phyloP scores from a whole-genome alignment of 1,140 invertebrate genomes.

The Akabosia matsudoensis region DNA sequence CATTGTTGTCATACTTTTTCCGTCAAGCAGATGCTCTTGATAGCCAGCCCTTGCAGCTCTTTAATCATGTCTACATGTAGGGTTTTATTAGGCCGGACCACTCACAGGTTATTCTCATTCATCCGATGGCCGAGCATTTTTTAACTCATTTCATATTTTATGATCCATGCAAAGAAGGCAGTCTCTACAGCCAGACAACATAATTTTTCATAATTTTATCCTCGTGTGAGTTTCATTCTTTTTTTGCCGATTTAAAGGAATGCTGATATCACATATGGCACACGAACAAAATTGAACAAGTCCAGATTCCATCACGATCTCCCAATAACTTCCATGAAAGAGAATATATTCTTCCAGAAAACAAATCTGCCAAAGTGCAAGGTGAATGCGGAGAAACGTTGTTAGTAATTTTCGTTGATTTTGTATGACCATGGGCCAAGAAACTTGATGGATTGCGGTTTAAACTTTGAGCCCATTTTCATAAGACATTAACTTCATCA shows the following conservation, averaged over 20 bases:
- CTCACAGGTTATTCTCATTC: not conserved
- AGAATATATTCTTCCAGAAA: too few relatives aligned
- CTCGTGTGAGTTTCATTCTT: not conserved
- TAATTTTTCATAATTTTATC: conserved; percentile 20
- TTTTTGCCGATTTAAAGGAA: conserved; percentile 13
- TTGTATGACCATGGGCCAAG: too few relatives aligned
- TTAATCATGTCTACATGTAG: not conserved
- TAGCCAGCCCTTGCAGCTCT: not conserved
- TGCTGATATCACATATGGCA: not conserved
- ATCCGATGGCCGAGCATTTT: not conserved
- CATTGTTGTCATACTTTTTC: too few relatives aligned
- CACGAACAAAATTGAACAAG: not conserved
- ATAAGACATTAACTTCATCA: too few relatives aligned
- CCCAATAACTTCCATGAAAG: not conserved
- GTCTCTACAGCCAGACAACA: not conserved
- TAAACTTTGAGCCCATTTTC: too few relatives aligned
- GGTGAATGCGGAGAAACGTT: too few relatives aligned
- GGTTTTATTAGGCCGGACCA: not conserved
- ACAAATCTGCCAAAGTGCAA: too few relatives aligned
- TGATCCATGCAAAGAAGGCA: too few relatives aligned
- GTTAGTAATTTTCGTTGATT: too few relatives aligned
- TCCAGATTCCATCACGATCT: not conserved
- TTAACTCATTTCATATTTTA: not conserved
- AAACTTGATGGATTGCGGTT: too few relatives aligned
- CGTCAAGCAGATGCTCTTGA: conserved; percentile 5